Evolutionary conservation across 37 sponge, comb jelly and placozoan genomes (phyloP), one percentile per base, ranked within the genome.

Genomic region (Dysidea cf. avara): DNA sequence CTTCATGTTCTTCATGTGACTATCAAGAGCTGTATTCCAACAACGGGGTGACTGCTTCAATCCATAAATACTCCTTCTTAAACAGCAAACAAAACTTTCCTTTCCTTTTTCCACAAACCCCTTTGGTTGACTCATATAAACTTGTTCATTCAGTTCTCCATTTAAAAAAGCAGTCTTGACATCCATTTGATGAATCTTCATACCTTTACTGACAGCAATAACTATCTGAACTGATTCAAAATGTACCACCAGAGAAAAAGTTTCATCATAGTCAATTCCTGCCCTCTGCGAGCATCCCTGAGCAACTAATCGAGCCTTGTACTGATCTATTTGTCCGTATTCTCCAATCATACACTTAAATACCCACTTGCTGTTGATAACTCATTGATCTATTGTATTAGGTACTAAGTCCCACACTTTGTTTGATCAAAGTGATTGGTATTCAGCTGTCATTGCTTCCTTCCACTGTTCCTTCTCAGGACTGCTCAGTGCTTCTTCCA

Each of bases 31-130:
- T 7, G 7, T 43, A 29, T 69, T 69, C 54, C 70, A 69, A 31
- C 70, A 69, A 16, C 55, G 70, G 7, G 70, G 55, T 51, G 70
- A 69, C 34, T 73, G 74, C 74, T 73, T 73, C 26, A 73, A 29
- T 28, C 74, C 74, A 60, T 73, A 73, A 34, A 73, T 58, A 33
- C 62, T 61, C 57, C 39, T 73, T 60, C 56, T 73, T 26, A 73
- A 58, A n/a, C 30, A 38, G 74, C 61, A 73, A 5, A 73, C 61
- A 21, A 69, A 33, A 16, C 49, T 51, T 53, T 69, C 70, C 49
- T 69, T 69, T 28, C 70, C 70, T 25, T 51, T 51, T 51, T 26
- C 38, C 36, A 69, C 33, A 69, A 69, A 69, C 51, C 70, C 55
- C 49, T 69, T 48, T 46, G 68, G 68, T 47, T 67, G 68, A 39